phyloP scores from a whole-genome alignment of 2,113 vertebrate genomes.

The Monopterus albus region DNA sequence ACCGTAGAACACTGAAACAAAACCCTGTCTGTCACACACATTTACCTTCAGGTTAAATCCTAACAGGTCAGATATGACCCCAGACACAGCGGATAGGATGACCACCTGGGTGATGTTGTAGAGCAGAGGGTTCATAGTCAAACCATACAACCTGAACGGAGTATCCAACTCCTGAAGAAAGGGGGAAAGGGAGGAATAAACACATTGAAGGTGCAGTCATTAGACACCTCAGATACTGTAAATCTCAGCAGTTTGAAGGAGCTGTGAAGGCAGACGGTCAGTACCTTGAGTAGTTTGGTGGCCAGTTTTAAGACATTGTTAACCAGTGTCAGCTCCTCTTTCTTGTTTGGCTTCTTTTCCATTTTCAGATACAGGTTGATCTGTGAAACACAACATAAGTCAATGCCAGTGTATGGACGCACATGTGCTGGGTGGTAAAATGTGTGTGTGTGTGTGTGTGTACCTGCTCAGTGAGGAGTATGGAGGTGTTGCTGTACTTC shows the following conservation, averaged over 20 bases:
- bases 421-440: neutral
- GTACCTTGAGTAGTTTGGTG: conserved; percentile 96
- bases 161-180: conserved; percentile 90
- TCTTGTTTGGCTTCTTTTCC: conserved; percentile 99
- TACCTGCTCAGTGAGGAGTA: conserved; percentile 98
- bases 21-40: neutral
- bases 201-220: neutral
- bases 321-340: conserved; percentile 96
- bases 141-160: conserved; percentile 94
- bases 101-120: conserved; percentile 99
- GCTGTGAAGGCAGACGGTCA: neutral
- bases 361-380: conserved; percentile 99
- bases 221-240: too few species aligned
- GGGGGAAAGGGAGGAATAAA: neutral
- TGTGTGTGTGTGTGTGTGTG: neutral
- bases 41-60: conserved; percentile 98
- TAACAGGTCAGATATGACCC: conserved; percentile 97
- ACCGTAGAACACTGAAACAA: neutral
- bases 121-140: conserved; percentile 98
- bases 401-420: neutral
- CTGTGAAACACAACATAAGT: conserved; percentile 69
- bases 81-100: conserved; percentile 97
- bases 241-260: too few species aligned
- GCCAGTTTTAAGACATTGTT: conserved; percentile 99
- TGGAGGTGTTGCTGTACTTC: conserved; percentile 99